Percentiles rank a stretch among this genome's conserved stretches.
phyloP scores from a whole-genome alignment of 2,797 vertebrate genomes.

The Syndactyla subalaris region DNA sequence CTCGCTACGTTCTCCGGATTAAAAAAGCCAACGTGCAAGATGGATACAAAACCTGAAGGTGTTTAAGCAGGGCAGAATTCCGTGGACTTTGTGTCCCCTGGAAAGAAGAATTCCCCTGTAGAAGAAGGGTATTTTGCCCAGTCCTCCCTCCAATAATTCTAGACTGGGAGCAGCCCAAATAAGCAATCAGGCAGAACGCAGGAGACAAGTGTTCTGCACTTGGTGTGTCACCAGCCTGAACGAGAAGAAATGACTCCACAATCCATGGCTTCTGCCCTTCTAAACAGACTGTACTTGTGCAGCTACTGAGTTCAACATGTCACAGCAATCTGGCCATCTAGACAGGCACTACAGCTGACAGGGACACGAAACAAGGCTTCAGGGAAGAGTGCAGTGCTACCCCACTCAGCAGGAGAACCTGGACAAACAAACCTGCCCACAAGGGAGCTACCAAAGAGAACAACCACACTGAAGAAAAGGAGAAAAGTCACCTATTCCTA shows the following conservation, averaged over 20 bases:
- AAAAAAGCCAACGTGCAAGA: constrained; percentile 9
- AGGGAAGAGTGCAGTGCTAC: constrained; percentile 2
- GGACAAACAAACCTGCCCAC: constrained; percentile 56
- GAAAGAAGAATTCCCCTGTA: neutral
- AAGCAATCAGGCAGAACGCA: neutral
- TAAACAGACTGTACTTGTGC: constrained; percentile 10
- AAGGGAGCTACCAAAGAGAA: constrained; percentile 43
- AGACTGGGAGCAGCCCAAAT: neutral
- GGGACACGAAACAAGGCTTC: constrained; percentile 13
- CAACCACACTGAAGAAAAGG: constrained; percentile 61
- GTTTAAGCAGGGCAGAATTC: constrained; percentile 42
- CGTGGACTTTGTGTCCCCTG: neutral
- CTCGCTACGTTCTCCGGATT: neutral
- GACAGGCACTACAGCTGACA: constrained; percentile 41
- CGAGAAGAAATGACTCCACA: neutral
- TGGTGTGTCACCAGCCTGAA: neutral
- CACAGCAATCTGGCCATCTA: constrained; percentile 15
- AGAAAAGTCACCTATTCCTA: constrained; percentile 72
- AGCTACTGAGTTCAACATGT: neutral
- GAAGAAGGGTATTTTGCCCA: neutral
- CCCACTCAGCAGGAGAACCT: constrained; percentile 39
- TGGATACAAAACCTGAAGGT: neutral
- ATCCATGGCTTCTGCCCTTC: constrained; percentile 8
- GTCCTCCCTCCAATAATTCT: neutral
- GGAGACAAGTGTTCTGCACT: neutral